Evolutionary conservation across 2,113 vertebrate genomes (phyloP), one percentile per base, ranked within the genome.

Genomic region (Nansenia antarctica): DNA sequence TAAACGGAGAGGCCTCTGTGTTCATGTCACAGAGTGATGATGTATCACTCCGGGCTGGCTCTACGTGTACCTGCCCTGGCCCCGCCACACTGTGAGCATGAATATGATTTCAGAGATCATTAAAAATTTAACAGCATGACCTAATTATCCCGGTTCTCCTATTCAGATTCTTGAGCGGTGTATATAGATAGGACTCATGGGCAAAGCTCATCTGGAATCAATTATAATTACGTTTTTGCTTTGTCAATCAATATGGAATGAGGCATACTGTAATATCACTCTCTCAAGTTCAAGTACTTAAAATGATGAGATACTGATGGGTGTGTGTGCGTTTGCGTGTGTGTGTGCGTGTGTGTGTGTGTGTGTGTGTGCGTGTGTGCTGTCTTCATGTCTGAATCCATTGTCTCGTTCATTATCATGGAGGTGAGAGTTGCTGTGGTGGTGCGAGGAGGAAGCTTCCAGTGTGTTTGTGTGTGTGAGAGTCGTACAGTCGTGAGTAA

Each of bases 91-190:
- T 82, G 80, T 80, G 83, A 91, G 91, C 89, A 91, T 88, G 90
- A 92, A 92, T 88, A 90, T 92, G 91, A 93, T 91, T 92, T 92
- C 90, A 92, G 88, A 89, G 90, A 86, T 90, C 91, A 92, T 93
- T 92, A 92, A 92, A 92, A 92, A 93, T 92, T 90, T 90, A 93
- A 90, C 89, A 91, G 90, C 85, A 76, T 92, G 90, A 92, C 92
- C 91, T 92, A 93, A 92, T 93, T 93, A 92, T n/a, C n/a, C 86
- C 84, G 81, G 83, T 84, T 85, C n/a, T 91, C 85, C 89, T 90
- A 91, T 91, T 92, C 91, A 89, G 89, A 92, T 90, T 89, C 86
- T n/a, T 76, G 58, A 70, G 84, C 89, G 60, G 83, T 84, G 45
- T 47, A 47, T 20, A 47, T 47, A n/a, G 18, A 2, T 78, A 75